These are phyloP conservation scores for Noctua pronuba DNA, from an alignment of 2,888 invertebrate genomes.

Conservation along the genomic window DNA sequence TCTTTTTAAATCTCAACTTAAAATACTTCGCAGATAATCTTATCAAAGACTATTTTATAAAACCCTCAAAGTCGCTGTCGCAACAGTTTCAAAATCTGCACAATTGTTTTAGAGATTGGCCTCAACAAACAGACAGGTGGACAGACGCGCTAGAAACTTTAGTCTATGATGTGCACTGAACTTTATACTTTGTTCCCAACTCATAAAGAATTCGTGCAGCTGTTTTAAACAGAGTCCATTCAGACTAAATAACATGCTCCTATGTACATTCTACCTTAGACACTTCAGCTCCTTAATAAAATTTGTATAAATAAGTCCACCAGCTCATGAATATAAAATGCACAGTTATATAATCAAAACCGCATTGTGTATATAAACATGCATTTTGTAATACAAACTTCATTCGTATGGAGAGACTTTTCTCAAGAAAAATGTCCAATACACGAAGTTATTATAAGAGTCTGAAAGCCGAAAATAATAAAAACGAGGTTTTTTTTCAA, in stretches of 20 bases:
- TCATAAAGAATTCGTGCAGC: constrained; percentile 36
- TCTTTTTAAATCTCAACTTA: no score
- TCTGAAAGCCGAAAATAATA: constrained; percentile 54
- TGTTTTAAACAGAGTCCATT: constrained; percentile 28
- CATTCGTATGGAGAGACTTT: constrained; percentile 20
- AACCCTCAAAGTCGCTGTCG: not conserved
- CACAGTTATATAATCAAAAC: constrained; percentile 59
- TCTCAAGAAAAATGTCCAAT: constrained; percentile 57
- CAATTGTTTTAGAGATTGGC: constrained; percentile 19
- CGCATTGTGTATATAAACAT: constrained; percentile 48
- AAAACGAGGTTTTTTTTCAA: constrained; percentile 62
- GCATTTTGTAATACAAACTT: constrained; percentile 52
- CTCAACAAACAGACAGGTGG: constrained; percentile 23
- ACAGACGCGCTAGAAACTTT: constrained; percentile 27
- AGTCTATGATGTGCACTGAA: constrained; percentile 26
- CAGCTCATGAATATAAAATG: constrained; percentile 56
- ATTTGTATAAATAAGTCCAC: constrained; percentile 55
- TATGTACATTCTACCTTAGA: constrained; percentile 18
- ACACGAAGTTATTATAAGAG: constrained; percentile 54
- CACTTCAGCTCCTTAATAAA: constrained; percentile 32
- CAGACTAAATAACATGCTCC: constrained; percentile 15
- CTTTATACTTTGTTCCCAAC: constrained; percentile 33
- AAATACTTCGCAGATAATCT: not conserved
- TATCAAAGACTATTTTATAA: not conserved
- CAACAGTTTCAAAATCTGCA: not conserved